Base-by-base conservation (phyloP, 2,113 vertebrate species). In the Larimichthys crocea region DNA sequence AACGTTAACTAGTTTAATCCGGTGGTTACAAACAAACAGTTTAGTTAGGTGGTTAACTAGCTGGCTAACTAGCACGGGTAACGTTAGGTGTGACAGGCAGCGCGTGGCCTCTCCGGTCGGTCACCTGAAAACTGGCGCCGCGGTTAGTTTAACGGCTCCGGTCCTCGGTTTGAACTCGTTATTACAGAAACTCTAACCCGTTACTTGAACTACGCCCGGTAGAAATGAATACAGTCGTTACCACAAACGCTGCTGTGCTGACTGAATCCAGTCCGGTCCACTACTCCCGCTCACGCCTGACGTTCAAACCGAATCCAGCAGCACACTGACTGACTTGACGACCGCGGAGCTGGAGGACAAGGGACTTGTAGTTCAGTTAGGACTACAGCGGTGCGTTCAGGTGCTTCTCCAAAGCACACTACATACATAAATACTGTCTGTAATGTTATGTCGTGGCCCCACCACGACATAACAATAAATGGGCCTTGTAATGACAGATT, bases 361-460 rank as follows among this genome's bases (percentile, higher is more conserved):
- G 94, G 94, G 92, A 92, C 4, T 86, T 93, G 91, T 85, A 93
- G 94, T 94, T 84, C 80, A 4, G 15, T 1, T 1, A 3, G 35
- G 35, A 76, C 72, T 83, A 86, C 84, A 84, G 50, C 49, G 56
- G 12, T 57, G 64, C 35, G 26, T 86, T 83, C 69, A 73, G 0
- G 62, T 48, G n/a, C 50, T 3, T 19, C 60, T 16, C 4, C 15
- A 16, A 11, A 3, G 11, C n/a, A 14, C 35, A 40, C 49, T 5
- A 52, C 48, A 49, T 16, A 4, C 5, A 5, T 15, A 48, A 16
- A 49, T 16, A 16, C 46, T 4, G 14, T 48, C 12, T 48, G 46
- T 48, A 48, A 14, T 14, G 4, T n/a, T n/a, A n/a, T 26, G 26
- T 15, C 12, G 46, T 14, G 4, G 24, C 24, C 24, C 24, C 24